phyloP scores from a whole-genome alignment of 1,140 invertebrate genomes.

The Plutomurus gul region DNA sequence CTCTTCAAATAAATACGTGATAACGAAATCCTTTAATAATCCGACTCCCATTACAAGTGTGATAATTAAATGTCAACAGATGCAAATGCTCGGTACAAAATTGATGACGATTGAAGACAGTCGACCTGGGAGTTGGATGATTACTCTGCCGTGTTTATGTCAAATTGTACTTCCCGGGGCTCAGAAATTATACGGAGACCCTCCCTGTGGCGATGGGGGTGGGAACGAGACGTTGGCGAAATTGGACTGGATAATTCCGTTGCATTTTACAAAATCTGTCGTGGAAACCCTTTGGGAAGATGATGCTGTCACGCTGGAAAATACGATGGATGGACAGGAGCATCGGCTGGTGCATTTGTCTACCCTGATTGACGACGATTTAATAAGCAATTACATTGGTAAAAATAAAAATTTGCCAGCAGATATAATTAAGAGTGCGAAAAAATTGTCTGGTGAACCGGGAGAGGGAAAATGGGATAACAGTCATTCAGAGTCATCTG shows the following conservation, averaged over 20 bases:
- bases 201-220: not conserved
- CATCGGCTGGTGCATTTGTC: too few relatives aligned
- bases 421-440: too few relatives aligned
- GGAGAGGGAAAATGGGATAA: too few relatives aligned
- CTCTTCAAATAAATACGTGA: conserved; percentile 29
- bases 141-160: not conserved
- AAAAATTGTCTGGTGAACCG: too few relatives aligned
- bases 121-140: not conserved
- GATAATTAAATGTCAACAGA: not conserved
- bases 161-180: not conserved
- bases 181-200: not conserved
- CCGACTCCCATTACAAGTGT: not conserved
- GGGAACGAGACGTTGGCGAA: not conserved
- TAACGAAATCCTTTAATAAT: not conserved
- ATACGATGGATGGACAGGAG: too few relatives aligned
- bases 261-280: not conserved
- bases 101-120: not conserved
- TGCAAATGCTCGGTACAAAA: too few relatives aligned
- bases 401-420: too few relatives aligned
- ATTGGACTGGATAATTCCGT: not conserved
- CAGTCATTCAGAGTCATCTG: too few relatives aligned
- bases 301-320: not conserved
- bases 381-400: too few relatives aligned
- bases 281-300: not conserved
- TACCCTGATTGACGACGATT: too few relatives aligned